A percentile compares a stretch with the other conserved stretches of the same genome.
Conservation (phyloP, 2,888 invertebrate species). For the Habroteleia sp. region DNA sequence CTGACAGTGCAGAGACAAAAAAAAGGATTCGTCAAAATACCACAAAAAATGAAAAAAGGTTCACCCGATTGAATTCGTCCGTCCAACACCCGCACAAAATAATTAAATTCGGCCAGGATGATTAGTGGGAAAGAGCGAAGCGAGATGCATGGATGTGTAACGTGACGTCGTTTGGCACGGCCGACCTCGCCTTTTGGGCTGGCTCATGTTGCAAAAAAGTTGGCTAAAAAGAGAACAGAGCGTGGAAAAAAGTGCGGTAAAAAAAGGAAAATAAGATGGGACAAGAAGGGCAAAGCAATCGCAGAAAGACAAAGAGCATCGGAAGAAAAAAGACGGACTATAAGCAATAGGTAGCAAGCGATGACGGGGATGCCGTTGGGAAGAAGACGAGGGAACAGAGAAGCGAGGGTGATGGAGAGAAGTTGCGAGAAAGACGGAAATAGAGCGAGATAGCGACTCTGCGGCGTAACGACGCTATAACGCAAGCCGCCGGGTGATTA, state of each 20-base stretch:
- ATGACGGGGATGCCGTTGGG: constrained; percentile 43
- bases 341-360: constrained; percentile 23
- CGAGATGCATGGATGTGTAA: constrained; percentile 39
- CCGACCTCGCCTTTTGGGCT: constrained; percentile 26
- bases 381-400: constrained; percentile 39
- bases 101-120: constrained; percentile 68
- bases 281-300: neutral
- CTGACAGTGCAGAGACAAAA: neutral
- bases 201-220: constrained; percentile 21
- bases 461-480: constrained; percentile 81
- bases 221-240: constrained; percentile 2
- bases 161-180: constrained; percentile 31
- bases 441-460: constrained; percentile 75
- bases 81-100: constrained; percentile 53
- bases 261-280: constrained; percentile 19
- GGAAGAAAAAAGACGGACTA: constrained; percentile 28
- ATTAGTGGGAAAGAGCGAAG: constrained; percentile 44
- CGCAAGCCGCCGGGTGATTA: constrained; percentile 81
- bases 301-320: constrained; percentile 46
- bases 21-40: neutral
- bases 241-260: constrained; percentile 8
- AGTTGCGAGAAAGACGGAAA: constrained; percentile 39
- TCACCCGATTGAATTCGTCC: neutral
- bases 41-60: neutral
- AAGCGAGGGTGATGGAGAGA: constrained; percentile 27